Evolutionary conservation across 1,140 invertebrate genomes (phyloP).

Genomic region (Rhagoletis pomonella): DNA sequence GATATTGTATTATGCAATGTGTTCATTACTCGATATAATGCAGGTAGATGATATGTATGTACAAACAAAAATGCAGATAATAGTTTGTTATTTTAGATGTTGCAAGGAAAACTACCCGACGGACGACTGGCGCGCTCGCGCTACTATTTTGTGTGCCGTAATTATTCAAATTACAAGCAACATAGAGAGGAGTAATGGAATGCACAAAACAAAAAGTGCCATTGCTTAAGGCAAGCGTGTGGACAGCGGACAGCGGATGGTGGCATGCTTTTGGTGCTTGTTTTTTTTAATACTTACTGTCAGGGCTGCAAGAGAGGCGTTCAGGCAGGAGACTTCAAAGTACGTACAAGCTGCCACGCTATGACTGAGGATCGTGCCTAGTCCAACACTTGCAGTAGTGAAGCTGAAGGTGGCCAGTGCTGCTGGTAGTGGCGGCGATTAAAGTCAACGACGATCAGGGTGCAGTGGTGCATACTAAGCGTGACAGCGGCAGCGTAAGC

Average conservation of each 20-base stretch:
- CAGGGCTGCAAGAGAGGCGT: neutral
- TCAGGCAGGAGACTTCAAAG: constrained; percentile 31
- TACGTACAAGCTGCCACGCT: neutral
- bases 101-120: neutral
- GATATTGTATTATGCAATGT: constrained; percentile 41
- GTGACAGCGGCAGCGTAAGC: neutral
- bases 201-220: neutral
- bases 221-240: neutral
- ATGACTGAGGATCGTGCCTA: neutral
- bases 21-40: constrained; percentile 14
- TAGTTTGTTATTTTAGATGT: constrained; percentile 1
- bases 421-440: neutral
- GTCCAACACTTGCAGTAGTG: neutral
- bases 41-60: neutral
- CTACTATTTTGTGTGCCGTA: neutral
- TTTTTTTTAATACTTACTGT: too few relatives aligned
- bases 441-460: neutral
- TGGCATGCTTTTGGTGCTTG: too few relatives aligned
- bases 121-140: neutral
- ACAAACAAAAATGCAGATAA: neutral
- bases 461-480: constrained; percentile 15
- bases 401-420: neutral
- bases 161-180: constrained; percentile 44
- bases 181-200: constrained; percentile 15
- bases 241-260: too few relatives aligned